Evolutionary conservation across 2,113 vertebrate species (phyloP).

Genomic region (Halichoeres trimaculatus): DNA sequence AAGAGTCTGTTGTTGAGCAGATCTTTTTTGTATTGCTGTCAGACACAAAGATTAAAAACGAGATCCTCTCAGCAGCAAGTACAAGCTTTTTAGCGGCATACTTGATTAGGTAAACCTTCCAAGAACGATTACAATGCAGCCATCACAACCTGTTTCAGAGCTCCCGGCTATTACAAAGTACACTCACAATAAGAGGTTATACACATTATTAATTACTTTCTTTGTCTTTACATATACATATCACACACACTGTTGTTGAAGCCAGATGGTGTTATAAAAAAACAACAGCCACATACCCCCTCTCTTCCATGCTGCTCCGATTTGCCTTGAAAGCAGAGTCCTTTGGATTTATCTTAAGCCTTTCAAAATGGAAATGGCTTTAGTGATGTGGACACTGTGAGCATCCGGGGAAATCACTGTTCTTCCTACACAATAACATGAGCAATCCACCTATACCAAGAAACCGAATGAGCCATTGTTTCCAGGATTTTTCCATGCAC

Average conservation of each 20-base stretch:
- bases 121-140: neutral
- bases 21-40: no score
- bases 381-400: neutral
- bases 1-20: no score
- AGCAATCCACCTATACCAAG: neutral
- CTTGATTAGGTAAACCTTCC: neutral
- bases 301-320: neutral
- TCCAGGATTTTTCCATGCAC: constrained; percentile 7
- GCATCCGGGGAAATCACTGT: neutral
- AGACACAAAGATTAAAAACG: no score
- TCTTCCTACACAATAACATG: neutral
- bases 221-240: neutral
- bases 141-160: neutral
- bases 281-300: neutral
- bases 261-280: neutral
- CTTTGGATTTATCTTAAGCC: constrained; percentile 27
- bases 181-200: neutral
- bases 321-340: constrained; percentile 7
- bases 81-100: neutral
- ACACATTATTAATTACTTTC: no score
- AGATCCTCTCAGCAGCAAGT: neutral
- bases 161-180: neutral
- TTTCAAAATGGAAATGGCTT: constrained; percentile 27
- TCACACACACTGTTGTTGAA: neutral
- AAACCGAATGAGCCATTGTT: constrained; percentile 4